Evolutionary conservation across 2,797 vertebrate species (phyloP).

Genomic region (Hipposideros larvatus): DNA sequence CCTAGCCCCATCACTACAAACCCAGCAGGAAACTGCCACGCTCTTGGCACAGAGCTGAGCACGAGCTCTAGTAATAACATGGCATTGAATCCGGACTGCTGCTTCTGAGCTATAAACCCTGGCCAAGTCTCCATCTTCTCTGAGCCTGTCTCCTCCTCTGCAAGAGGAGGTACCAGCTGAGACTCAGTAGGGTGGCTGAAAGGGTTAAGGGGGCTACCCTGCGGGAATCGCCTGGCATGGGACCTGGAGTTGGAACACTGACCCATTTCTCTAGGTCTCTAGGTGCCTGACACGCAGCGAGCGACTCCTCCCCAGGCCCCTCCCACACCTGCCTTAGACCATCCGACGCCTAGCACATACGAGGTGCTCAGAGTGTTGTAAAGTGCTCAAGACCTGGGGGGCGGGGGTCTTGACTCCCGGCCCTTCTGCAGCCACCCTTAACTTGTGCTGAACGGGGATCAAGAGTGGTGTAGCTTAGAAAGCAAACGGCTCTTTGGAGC

Average conservation of each 20-base stretch:
- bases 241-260: not conserved
- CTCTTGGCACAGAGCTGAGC: not conserved
- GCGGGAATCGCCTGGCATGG: not conserved
- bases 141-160: not conserved
- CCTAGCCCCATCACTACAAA: not conserved
- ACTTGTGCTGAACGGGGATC: not conserved
- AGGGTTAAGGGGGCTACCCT: not conserved
- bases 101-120: not conserved
- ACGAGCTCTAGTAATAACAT: not conserved
- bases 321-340: not conserved
- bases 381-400: not conserved
- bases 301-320: not conserved
- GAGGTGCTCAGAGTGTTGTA: not conserved
- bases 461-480: not conserved
- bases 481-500: not conserved
- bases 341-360: not conserved
- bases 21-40: not conserved
- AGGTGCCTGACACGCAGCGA: rapidly evolving
- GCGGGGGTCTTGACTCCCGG: not conserved
- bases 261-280: not conserved
- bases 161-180: not conserved
- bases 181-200: not conserved
- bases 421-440: not conserved
- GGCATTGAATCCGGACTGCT: not conserved
- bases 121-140: not conserved